Evolutionary conservation across 2,797 vertebrate genomes (phyloP).

Genomic region (Schizopygopsis malacanthus): DNA sequence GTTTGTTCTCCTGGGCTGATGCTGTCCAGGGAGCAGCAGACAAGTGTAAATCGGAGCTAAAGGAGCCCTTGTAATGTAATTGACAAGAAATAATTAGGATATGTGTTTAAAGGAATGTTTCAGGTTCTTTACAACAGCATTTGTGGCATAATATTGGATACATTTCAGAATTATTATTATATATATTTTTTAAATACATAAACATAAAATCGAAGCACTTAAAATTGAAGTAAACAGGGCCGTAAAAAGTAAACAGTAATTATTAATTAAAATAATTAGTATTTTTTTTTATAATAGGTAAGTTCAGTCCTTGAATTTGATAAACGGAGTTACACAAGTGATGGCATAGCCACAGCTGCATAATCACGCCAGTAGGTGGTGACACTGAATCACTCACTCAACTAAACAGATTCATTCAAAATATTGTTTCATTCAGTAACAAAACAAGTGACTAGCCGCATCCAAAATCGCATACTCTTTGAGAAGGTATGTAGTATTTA

Average conservation of each 20-base stretch:
- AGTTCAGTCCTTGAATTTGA: background rate
- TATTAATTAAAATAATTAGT: too few species aligned
- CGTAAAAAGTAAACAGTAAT: too few species aligned
- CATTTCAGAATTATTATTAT: too few species aligned
- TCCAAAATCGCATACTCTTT: background rate
- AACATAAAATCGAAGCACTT: too few species aligned
- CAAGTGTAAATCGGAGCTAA: slow-evolving; percentile 48
- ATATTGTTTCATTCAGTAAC: background rate
- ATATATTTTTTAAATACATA: too few species aligned
- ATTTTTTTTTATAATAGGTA: background rate
- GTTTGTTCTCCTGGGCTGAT: slow-evolving; percentile 74
- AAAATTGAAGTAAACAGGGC: background rate
- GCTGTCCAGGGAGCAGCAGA: slow-evolving; percentile 53
- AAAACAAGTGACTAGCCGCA: background rate
- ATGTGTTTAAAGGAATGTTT: slow-evolving; percentile 34
- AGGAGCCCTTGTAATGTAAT: slow-evolving; percentile 29
- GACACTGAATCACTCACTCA: background rate
- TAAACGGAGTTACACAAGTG: background rate
- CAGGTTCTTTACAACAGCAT: background rate
- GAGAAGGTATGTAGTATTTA: too few species aligned
- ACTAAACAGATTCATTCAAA: background rate
- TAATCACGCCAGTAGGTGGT: background rate
- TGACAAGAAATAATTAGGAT: slow-evolving; percentile 42
- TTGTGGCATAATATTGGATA: background rate
- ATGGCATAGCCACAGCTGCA: background rate